phyloP scores from a whole-genome alignment of 1,140 invertebrate genomes.

The Sesamia nonagrioides region DNA sequence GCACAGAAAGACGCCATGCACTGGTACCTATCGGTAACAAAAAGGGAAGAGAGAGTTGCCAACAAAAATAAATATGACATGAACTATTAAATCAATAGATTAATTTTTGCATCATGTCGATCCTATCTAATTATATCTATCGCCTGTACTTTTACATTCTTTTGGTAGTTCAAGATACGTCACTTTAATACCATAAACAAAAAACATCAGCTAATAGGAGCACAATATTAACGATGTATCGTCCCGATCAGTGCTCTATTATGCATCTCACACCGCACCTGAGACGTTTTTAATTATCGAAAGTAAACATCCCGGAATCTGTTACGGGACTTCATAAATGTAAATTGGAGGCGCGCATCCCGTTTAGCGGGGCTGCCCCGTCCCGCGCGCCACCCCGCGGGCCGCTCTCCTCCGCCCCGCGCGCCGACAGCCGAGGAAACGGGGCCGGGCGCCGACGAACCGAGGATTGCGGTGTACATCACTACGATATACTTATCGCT shows the following conservation, averaged over 20 bases:
- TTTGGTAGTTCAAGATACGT: no score
- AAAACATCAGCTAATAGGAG: slow-evolving; percentile 1
- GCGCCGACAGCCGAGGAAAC: slow-evolving; percentile 53
- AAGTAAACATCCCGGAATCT: slow-evolving; percentile 83
- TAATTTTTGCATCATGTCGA: no score
- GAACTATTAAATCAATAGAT: no score
- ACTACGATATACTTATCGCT: slow-evolving; percentile 52
- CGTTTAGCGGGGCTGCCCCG: slow-evolving; percentile 66
- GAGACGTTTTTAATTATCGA: slow-evolving; percentile 85
- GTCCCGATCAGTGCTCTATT: slow-evolving; percentile 28
- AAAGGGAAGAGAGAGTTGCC: no score
- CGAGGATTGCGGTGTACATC: slow-evolving; percentile 55
- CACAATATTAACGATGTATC: slow-evolving; percentile 21
- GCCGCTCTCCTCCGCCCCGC: no score
- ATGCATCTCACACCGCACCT: slow-evolving; percentile 49
- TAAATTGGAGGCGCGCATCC: slow-evolving; percentile 84
- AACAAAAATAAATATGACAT: no score
- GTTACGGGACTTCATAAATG: slow-evolving; percentile 85
- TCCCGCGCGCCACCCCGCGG: slow-evolving; percentile 39
- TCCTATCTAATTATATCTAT: no score
- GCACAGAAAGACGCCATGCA: no score
- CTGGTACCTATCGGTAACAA: no score
- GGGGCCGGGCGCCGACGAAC: slow-evolving; percentile 58
- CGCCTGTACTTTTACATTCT: neutral
- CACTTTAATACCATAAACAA: neutral